phyloP scores from a whole-genome alignment of 2,888 invertebrate genomes.

The Tachina lurida region DNA sequence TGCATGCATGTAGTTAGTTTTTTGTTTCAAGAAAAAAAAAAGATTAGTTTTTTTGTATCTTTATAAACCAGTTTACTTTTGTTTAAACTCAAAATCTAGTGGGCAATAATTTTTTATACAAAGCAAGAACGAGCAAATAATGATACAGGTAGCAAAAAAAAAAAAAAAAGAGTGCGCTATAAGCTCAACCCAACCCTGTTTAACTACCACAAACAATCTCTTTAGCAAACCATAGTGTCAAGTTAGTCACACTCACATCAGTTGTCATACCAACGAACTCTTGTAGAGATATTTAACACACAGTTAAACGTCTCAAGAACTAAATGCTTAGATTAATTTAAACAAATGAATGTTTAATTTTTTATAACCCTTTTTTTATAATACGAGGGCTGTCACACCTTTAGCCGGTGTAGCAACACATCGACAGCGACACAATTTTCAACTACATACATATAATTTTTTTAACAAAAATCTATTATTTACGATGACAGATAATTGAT shows the following conservation, averaged over 20 bases:
- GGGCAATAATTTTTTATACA: slow-evolving; percentile 15
- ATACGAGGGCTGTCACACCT: neutral
- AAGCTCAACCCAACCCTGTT: slow-evolving; percentile 48
- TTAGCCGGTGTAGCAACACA: neutral
- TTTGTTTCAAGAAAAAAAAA: neutral
- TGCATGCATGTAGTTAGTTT: neutral
- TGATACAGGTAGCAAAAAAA: slow-evolving; percentile 46
- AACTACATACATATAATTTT: no score
- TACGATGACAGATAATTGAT: no score
- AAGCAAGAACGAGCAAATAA: slow-evolving; percentile 21
- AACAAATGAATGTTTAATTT: neutral
- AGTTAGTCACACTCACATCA: slow-evolving; percentile 33
- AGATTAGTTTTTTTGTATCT: neutral
- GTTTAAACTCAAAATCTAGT: slow-evolving; percentile 29
- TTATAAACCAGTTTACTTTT: slow-evolving; percentile 57
- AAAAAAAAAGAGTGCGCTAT: neutral
- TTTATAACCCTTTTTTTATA: neutral
- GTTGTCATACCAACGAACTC: slow-evolving; percentile 40
- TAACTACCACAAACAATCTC: neutral
- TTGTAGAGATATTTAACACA: neutral
- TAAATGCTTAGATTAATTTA: slow-evolving; percentile 37
- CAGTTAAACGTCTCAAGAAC: slow-evolving; percentile 33
- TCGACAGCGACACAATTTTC: no score
- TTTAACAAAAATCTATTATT: no score
- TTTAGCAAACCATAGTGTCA: slow-evolving; percentile 13